Evolutionary conservation across 2,888 invertebrate species (phyloP), one percentile per base, ranked within the genome.

Genomic region (Gasteruption jaculator): DNA sequence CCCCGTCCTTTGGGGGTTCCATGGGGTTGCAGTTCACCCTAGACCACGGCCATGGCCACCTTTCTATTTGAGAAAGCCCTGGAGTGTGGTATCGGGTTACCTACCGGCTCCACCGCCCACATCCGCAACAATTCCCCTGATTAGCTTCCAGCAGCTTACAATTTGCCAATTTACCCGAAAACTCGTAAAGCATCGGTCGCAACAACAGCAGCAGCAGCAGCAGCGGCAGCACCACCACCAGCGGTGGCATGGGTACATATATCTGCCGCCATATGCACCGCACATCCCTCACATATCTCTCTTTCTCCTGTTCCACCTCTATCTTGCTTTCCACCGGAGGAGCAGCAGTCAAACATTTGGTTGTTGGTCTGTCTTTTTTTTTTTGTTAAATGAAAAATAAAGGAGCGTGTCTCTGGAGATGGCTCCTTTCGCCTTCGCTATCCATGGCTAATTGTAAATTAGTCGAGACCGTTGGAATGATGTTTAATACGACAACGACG

Each of bases 11-110:
- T 43, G 50, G 43, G 44, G 49, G 54, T 48, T 50, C 45, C 43
- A 41, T 53, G 52, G 57, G 57, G 58, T 49, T 46, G 49, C 50
- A 53, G 52, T 52, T 48, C 52, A 47, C 37, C 44, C 30, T 43
- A 45, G 48, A 38, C 39, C 44, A 43, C 41, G 33, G 46, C 43
- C 44, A 33, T 47, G 36, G 42, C 15, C 38, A 31, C n/a, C n/a
- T n/a, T n/a, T n/a, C n/a, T n/a, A n/a, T n/a, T n/a, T n/a, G n/a
- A n/a, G n/a, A n/a, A n/a, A n/a, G n/a, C n/a, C n/a, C n/a, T n/a
- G n/a, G n/a, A n/a, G n/a, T n/a, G n/a, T n/a, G n/a, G 59, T 63
- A 62, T 68, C 65, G 52, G 50, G 58, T 65, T 67, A 65, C 68
- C 58, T 50, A 54, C 51, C 36, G 32, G 35, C 36, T 56, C 61